Evolutionary conservation across 2,113 vertebrate genomes (phyloP).

Genomic region (Cyprinodon brontotheroides): DNA sequence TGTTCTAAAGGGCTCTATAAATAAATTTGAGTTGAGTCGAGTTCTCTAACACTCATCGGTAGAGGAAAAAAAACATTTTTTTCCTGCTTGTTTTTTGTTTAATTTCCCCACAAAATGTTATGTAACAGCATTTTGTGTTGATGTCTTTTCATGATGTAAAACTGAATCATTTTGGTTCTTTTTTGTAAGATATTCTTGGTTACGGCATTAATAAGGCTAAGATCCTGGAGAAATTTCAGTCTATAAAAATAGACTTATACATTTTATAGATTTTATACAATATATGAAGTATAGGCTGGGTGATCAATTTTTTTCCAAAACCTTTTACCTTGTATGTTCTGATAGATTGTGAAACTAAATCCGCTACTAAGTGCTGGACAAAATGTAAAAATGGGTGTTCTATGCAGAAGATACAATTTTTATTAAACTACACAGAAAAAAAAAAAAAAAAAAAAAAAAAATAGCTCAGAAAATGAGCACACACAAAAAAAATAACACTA

Average conservation of each 20-base stretch:
- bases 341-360: no score
- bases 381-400: background rate
- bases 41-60: background rate
- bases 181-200: conserved; percentile 2
- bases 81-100: background rate
- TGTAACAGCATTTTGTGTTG: background rate
- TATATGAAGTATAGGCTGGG: no score
- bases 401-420: no score
- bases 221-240: background rate
- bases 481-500: conserved; percentile 29
- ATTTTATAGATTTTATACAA: no score
- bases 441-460: no score
- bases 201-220: background rate
- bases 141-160: conserved; percentile 1
- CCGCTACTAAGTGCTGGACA: no score
- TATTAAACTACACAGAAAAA: background rate
- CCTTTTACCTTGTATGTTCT: no score
- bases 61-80: background rate
- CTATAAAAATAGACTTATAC: background rate
- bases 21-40: no score
- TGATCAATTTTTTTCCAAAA: no score
- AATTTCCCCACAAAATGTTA: background rate
- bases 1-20: no score
- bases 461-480: background rate
- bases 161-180: background rate